Evolutionary conservation across 2,888 invertebrate species (phyloP).

Genomic region (Catocala sponsa): DNA sequence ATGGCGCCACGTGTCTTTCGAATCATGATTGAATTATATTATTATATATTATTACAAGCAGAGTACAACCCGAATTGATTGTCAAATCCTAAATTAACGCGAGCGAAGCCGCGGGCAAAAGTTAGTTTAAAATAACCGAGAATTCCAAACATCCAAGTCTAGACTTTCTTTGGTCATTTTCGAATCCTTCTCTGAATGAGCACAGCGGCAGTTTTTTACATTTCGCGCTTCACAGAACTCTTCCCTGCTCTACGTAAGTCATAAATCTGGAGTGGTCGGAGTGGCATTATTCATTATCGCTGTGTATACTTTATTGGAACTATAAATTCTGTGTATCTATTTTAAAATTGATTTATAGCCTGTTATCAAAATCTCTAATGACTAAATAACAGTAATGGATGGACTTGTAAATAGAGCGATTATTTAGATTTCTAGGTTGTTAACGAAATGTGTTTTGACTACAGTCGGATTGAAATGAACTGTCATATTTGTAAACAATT

Average conservation of each 20-base stretch:
- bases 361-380: constrained; percentile 26
- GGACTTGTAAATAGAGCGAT: constrained; percentile 16
- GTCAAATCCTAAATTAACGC: too few species aligned
- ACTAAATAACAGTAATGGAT: constrained; percentile 17
- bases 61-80: too few species aligned
- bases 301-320: constrained; percentile 9
- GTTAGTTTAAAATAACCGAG: too few species aligned
- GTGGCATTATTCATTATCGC: constrained; percentile 11
- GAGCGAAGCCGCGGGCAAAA: too few species aligned
- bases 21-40: too few species aligned
- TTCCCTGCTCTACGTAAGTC: constrained; percentile 9
- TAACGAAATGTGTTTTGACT: constrained; percentile 16
- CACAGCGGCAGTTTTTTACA: constrained; percentile 5
- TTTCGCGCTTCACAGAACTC: constrained; percentile 11
- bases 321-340: constrained; percentile 18
- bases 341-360: constrained; percentile 25
- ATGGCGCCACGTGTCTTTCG: too few species aligned
- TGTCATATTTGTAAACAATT: constrained; percentile 27
- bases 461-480: too few species aligned
- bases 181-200: not conserved
- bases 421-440: constrained; percentile 19
- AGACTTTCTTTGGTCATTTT: too few species aligned
- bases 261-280: constrained; percentile 13
- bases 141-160: too few species aligned
- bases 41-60: too few species aligned